Percentiles rank a stretch among this genome's conserved stretches.
These are phyloP conservation scores for Dermolepida albohirtum DNA, from an alignment of 2,888 invertebrate genomes.

Conservation along the genomic window DNA sequence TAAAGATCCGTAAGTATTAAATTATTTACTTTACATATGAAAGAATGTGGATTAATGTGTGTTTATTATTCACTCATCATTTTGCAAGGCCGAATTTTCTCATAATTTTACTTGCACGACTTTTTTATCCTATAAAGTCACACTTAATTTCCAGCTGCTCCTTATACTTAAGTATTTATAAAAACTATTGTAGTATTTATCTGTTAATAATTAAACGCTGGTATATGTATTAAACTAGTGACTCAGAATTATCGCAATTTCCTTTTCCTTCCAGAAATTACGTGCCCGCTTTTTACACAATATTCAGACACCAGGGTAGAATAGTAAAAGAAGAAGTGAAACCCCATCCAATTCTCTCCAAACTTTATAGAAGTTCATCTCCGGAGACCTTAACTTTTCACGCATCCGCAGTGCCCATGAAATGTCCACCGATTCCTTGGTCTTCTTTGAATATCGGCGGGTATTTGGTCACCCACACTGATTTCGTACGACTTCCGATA, in stretches of 20 bases:
- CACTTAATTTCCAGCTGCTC: too few species aligned
- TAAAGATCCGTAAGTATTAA: conserved; percentile 62
- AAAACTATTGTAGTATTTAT: too few species aligned
- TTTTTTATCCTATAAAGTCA: too few species aligned
- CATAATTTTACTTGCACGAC: too few species aligned
- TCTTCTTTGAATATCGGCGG: conserved; percentile 76
- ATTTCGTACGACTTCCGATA: conserved; percentile 72
- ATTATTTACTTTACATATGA: too few species aligned
- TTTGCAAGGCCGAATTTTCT: too few species aligned
- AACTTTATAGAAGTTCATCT: conserved; percentile 76
- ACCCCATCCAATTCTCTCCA: conserved; percentile 83
- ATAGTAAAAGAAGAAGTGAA: conserved; percentile 79
- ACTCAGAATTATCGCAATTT: too few species aligned
- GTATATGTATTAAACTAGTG: too few species aligned
- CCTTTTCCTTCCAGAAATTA: conserved; percentile 69
- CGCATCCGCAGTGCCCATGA: conserved; percentile 78
- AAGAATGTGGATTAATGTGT: too few species aligned
- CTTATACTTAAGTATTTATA: too few species aligned
- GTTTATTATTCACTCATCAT: too few species aligned
- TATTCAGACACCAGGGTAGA: conserved; percentile 77
- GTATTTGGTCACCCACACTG: conserved; percentile 77
- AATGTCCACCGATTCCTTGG: conserved; percentile 92
- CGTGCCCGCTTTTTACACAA: conserved; percentile 83
- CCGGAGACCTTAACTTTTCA: conserved; percentile 79
- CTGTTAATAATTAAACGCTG: too few species aligned